Evolutionary conservation across 2,888 invertebrate genomes (phyloP), one percentile per base, ranked within the genome.

Genomic region (Pycnomerus fuliginosus): DNA sequence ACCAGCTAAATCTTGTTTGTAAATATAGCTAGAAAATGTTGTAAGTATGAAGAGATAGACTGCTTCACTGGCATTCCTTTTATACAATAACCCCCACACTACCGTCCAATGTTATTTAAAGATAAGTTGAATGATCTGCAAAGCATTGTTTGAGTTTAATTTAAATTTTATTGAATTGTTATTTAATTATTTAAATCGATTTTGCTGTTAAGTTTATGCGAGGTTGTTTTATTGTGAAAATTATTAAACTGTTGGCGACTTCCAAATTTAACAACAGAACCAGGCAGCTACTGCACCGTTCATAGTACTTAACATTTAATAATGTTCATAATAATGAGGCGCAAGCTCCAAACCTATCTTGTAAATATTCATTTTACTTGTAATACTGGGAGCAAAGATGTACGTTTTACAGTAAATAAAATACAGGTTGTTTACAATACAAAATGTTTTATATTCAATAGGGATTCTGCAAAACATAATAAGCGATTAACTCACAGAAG

Each of bases 341-440:
- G 48, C 37, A 46, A 39, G 50, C 42, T 44, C 33, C 45, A 43
- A 43, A 48, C n/a, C 13, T 57, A 61, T 55, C 53, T 60, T 65
- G 65, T 67, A 65, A 60, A 62, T 64, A 64, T 55, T 50, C 44
- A 49, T 43, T 43, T 30, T 48, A 30, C 38, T 40, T 31, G 15
- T 60, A 60, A 56, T 62, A 65, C 58, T 68, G 70, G 72, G 72
- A 70, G 64, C 69, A 70, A 71, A 68, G 63, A 60, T 66, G 63
- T 68, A 67, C 66, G 69, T 68, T 67, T 70, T 70, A 65, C 66
- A 68, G 62, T 65, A 64, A 68, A 61, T 57, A 61, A 68, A 69
- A 69, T 25, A 25, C 60, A 62, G 66, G 61, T 69, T 69, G 68
- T 69, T 69, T 62, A 57, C 53, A 58, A 49, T 7, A 20, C 5